Evolutionary conservation across 2,888 invertebrate species (phyloP), one percentile per base, ranked within the genome.

Genomic region (Perdita meconis): DNA sequence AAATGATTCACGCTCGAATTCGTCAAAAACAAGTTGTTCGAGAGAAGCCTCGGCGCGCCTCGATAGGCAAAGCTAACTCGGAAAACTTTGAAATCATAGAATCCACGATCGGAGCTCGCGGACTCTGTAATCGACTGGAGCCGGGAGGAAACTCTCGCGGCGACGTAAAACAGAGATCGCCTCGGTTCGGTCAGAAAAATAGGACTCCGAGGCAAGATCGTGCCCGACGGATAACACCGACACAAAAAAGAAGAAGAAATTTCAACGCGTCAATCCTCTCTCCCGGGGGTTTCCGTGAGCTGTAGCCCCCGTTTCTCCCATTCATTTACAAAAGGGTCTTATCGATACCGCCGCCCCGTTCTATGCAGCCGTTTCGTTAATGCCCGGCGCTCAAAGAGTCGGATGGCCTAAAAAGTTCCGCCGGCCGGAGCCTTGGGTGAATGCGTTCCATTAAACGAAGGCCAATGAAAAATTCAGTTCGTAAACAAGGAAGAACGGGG

Each of bases 261-360:
- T 65, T 56, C 65, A 61, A 40, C 53, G 44, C 44, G 44, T 19
- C 30, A 53, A 51, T 60, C 8, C 34, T 10, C 6, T n/a, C 13
- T 16, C 19, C 44, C 10, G 19, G 19, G 36, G 13, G 10, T 40
- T 13, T 10, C 63, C 63, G 50, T 74, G 55, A 70, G 50, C 63
- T 53, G 36, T 22, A 38, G 16, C 24, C 57, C 66, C 16, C 34
- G 24, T 42, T 57, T 55, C 24, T 38, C 51, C n/a, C 22, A 50
- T 51, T 57, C 66, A 19, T 40, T 26, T 42, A 70, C 70, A 64
- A 74, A 74, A 44, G 73, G 50, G 50, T 74, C 70, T 70, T 63
- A 74, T 74, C 70, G 73, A 63, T 70, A 74, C 59, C 70, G 56
- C 57, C 53, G 44, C 57, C n/a, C 63, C 73, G 42, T 36, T 57